Evolutionary conservation across 1,140 invertebrate species (phyloP).

Genomic region (Drosophila takahashii): DNA sequence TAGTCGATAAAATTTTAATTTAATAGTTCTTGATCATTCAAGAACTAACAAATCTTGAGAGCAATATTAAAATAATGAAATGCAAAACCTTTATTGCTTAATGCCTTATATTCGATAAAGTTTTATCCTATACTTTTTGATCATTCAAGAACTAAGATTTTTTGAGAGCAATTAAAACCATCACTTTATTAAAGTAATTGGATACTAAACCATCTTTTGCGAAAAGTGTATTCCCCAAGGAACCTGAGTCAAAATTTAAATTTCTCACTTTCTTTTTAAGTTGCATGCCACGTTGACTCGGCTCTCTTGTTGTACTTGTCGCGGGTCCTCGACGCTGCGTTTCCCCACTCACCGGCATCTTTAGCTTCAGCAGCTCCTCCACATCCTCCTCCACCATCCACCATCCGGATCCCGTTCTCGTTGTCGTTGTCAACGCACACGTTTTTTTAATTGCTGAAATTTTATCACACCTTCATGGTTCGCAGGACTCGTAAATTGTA

Average conservation of each 20-base stretch:
- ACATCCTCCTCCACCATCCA: conserved; percentile 7
- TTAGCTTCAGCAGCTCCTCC: neutral
- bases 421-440: conserved; percentile 80
- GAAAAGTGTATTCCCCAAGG: conserved; percentile 42
- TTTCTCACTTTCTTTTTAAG: conserved; percentile 56
- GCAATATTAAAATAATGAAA: too few relatives aligned
- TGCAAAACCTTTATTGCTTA: too few relatives aligned
- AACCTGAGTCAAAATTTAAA: conserved; percentile 6
- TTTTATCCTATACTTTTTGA: too few relatives aligned
- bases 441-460: conserved; percentile 84
- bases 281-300: conserved; percentile 66
- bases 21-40: too few relatives aligned
- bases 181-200: neutral
- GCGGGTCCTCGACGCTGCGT: conserved; percentile 34
- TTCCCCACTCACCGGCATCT: conserved; percentile 6
- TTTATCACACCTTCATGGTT: conserved; percentile 83
- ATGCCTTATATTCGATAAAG: too few relatives aligned
- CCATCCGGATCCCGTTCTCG: conserved; percentile 32
- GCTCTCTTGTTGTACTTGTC: conserved; percentile 41
- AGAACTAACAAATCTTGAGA: too few relatives aligned
- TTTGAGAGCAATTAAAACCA: neutral
- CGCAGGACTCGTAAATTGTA: conserved; percentile 83
- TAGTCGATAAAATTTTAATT: too few relatives aligned
- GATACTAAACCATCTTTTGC: neutral
- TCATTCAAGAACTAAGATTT: too few relatives aligned